Conservation (phyloP, 2,113 vertebrate genomes). For the Takifugu bimaculatus region DNA sequence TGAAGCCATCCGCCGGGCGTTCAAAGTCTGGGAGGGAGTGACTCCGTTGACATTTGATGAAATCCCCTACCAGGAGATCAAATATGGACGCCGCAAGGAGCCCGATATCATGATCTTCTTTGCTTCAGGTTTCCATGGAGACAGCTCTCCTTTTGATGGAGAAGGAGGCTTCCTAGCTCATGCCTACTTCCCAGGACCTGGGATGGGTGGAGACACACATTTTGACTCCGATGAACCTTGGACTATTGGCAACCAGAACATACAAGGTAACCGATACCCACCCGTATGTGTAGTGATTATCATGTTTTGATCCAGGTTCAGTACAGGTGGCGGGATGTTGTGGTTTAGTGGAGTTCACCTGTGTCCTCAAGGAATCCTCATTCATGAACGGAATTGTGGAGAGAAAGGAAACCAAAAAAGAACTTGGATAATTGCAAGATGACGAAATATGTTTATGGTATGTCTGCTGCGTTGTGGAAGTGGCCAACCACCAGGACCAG, state of each 20-base stretch:
- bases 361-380: too few relatives aligned
- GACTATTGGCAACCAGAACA: conserved; percentile 87
- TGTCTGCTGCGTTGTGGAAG: too few relatives aligned
- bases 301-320: too few relatives aligned
- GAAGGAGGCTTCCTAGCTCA: conserved; percentile 94
- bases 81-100: conserved; percentile 85
- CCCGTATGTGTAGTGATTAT: too few relatives aligned
- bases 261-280: conserved; percentile 78
- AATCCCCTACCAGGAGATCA: conserved; percentile 87
- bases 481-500: too few relatives aligned
- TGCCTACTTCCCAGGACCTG: conserved; percentile 92
- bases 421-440: too few relatives aligned
- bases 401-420: too few relatives aligned
- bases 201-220: conserved; percentile 94
- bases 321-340: too few relatives aligned
- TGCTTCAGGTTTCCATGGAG: conserved; percentile 92
- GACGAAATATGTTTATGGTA: too few relatives aligned
- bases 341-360: too few relatives aligned
- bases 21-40: conserved; percentile 86
- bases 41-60: conserved; percentile 89
- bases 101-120: conserved; percentile 98
- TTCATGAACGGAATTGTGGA: too few relatives aligned
- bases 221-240: conserved; percentile 96
- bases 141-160: conserved; percentile 97
- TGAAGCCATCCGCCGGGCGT: conserved; percentile 85